Base-by-base conservation (phyloP, 1,140 invertebrate species). In the Formica selysi region DNA sequence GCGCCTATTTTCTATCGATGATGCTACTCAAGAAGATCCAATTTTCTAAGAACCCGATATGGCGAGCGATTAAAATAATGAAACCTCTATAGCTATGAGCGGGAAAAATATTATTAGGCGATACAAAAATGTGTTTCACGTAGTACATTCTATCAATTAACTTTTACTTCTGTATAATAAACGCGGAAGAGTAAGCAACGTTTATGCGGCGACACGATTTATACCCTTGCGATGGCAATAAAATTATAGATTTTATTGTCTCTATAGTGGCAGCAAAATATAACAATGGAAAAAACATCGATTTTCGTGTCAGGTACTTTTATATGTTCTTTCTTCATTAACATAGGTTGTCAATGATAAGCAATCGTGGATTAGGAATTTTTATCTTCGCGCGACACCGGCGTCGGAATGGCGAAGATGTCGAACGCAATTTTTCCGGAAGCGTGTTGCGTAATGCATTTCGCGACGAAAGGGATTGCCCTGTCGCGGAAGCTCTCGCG, bases 391-490 rank as follows among this genome's bases (percentile, higher is more conserved):
- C 38, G 29, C 5, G 54, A 61, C 79, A 16, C 3, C 22, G 76
- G 76, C 68, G 79, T 74, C 79, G 10, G 79, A 26, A 83, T 73
- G 79, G 38, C 79, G 79, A 48, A 80, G 16, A 70, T 36, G 44
- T 16, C 44, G 44, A 26, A 73, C 2, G 16, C 19, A 83, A 83
- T 83, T 74, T 74, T 83, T 74, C 68, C 79, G 79, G 29, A 48
- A 59, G 26, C 38, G 71, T 32, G 57, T 62, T 83, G 79, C 79
- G 68, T 83, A 83, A 83, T 54, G 38, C 79, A 38, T 61, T 38
- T 80, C 36, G n/a, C 79, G 79, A 73, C 26, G 79, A 83, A 83
- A 83, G 68, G 68, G 68, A 83, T 83, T 83, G 26, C 13, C 79
- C 41, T 57, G 41, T 29, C 79, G 70, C 54, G 81, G 26, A 87